Evolutionary conservation across 2,797 vertebrate species (phyloP).

Genomic region (Halcyon chelicuti): DNA sequence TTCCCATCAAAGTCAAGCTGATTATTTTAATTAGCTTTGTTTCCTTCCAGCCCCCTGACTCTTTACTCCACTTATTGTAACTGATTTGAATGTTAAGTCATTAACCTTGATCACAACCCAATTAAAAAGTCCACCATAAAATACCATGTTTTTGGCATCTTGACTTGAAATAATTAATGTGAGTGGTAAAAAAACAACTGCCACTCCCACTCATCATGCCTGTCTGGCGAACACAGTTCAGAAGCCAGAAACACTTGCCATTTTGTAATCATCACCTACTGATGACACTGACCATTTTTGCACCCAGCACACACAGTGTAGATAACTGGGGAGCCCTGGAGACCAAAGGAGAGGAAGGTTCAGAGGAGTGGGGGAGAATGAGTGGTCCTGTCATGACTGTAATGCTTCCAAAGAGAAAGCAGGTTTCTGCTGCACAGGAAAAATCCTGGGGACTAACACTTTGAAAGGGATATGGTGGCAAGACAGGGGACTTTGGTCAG

Average conservation of each 20-base stretch:
- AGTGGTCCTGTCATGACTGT: not conserved
- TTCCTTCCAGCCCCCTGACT: slow-evolving; percentile 21
- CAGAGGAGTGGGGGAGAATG: not conserved
- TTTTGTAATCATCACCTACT: not conserved
- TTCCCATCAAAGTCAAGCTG: slow-evolving; percentile 34
- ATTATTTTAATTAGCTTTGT: slow-evolving; percentile 30
- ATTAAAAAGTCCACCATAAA: not conserved
- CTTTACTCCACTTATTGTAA: not conserved
- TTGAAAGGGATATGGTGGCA: not conserved
- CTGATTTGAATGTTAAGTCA: not conserved
- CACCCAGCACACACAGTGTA: not conserved
- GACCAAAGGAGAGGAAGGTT: not conserved
- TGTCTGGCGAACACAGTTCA: not conserved
- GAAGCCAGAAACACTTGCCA: fast-evolving
- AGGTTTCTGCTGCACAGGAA: not conserved
- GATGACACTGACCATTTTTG: not conserved
- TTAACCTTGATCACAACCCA: not conserved
- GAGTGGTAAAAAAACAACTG: not conserved
- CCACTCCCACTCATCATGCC: not conserved
- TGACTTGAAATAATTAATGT: not conserved
- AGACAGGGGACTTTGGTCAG: not conserved
- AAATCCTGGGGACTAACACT: not conserved
- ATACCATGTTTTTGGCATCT: not conserved
- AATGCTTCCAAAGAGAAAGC: not conserved
- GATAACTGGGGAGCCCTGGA: not conserved